Evolutionary conservation across 2,888 invertebrate genomes (phyloP).

Genomic region (Leptogaster cylindrica): DNA sequence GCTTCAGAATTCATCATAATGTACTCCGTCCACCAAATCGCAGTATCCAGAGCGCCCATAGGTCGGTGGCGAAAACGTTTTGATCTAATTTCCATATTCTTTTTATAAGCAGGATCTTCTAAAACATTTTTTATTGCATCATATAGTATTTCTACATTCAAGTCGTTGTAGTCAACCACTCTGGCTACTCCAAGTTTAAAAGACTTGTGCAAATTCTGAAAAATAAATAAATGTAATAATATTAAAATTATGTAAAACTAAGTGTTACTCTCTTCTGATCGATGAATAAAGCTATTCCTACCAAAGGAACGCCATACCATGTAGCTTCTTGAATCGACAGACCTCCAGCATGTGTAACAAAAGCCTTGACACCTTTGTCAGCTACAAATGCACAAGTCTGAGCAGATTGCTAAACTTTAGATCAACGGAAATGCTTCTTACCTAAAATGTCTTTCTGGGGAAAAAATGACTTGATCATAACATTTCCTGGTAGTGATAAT

Average conservation of each 20-base stretch:
- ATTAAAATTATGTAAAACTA: not conserved
- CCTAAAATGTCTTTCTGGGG: conserved; percentile 65
- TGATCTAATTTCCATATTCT: conserved; percentile 58
- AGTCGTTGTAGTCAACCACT: conserved; percentile 25
- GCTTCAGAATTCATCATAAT: conserved; percentile 65
- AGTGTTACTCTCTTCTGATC: conserved; percentile 52
- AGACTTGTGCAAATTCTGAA: conserved; percentile 40
- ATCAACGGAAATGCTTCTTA: conserved; percentile 53
- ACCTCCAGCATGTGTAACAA: conserved; percentile 56
- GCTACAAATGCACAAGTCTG: too few species aligned
- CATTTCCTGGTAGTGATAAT: conserved; percentile 58
- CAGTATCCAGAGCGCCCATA: conserved; percentile 64
- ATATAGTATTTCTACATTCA: conserved; percentile 35
- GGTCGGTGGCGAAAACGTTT: conserved; percentile 63
- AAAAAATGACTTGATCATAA: conserved; percentile 62
- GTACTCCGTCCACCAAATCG: conserved; percentile 70
- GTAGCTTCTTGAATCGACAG: conserved; percentile 55
- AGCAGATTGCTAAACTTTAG: too few species aligned
- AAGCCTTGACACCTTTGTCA: conserved; percentile 52
- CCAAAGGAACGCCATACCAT: conserved; percentile 55
- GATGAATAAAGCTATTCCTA: conserved; percentile 54
- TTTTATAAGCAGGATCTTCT: conserved; percentile 40
- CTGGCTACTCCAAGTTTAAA: conserved; percentile 40
- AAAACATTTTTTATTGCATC: conserved; percentile 42
- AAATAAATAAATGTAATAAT: not conserved